Evolutionary conservation across 35 echinoderm and acorn worm species (phyloP).

Genomic region (Stichopus chloronotus): DNA sequence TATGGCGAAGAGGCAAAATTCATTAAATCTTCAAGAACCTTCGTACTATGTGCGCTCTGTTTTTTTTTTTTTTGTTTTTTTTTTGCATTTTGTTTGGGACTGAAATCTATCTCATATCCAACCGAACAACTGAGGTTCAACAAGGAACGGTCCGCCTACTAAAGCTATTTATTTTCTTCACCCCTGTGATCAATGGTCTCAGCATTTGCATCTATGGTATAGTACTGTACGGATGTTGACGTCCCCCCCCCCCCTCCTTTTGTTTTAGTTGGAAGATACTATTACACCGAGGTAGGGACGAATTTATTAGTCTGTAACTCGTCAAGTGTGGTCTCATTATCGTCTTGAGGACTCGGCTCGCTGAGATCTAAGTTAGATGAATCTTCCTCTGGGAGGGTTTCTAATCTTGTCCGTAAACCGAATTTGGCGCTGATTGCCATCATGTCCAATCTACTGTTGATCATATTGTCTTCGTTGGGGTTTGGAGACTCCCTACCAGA

Average conservation of each 20-base stretch:
- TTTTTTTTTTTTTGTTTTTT: too few relatives aligned
- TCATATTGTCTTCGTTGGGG: conserved; percentile 33
- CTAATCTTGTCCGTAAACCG: conserved; percentile 51
- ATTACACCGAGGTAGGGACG: conserved; percentile 29
- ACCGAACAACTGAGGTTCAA: too few relatives aligned
- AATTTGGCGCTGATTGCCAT: conserved; percentile 55
- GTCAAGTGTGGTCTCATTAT: neutral
- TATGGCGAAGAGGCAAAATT: too few relatives aligned
- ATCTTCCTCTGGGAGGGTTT: conserved; percentile 58
- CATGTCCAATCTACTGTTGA: conserved; percentile 49
- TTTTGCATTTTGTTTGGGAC: too few relatives aligned
- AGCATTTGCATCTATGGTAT: neutral
- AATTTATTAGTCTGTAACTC: neutral
- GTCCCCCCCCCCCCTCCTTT: neutral
- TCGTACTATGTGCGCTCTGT: too few relatives aligned
- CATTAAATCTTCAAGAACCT: too few relatives aligned
- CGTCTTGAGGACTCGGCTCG: conserved; percentile 38
- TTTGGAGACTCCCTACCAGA: neutral
- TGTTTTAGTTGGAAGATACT: neutral
- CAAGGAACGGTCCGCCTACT: too few relatives aligned
- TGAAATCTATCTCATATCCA: too few relatives aligned
- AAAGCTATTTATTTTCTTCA: too few relatives aligned
- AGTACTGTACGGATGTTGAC: neutral
- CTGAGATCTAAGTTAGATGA: conserved; percentile 43
- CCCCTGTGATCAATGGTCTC: neutral